Evolutionary conservation across 1,140 invertebrate genomes (phyloP), one percentile per base, ranked within the genome.

Genomic region (Drosophila melanica): DNA sequence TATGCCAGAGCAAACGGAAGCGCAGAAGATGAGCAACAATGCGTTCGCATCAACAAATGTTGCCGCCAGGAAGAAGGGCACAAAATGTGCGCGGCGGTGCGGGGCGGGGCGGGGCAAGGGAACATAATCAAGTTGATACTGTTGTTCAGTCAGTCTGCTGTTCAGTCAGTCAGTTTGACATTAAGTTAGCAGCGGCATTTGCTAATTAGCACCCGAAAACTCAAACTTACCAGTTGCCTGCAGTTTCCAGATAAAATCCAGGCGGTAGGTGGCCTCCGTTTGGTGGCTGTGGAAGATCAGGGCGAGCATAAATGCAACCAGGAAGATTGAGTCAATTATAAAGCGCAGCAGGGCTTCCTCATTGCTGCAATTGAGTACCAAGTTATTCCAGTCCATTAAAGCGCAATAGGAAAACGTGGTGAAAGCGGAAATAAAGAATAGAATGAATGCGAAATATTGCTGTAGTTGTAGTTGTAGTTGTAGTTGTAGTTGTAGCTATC

Each of bases 201-300:
- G 16, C 44, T 53, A 74, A 75, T 75, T 55, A 75, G 20, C 37
- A 14, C 37, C 33, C 35, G 59, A 51, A 16, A 9, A 4, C 16
- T 10, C 2, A n/a, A 68, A 77, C 90, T 90, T 91, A 96, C 95
- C 95, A 64, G 95, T 97, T 12, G 96, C 97, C 93, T 98, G 97
- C 27, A 98, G 93, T 93, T 98, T 98, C 98, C 98, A 99, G 35
- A 98, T 95, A 90, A 98, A 98, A 92, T 98, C 97, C 45, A 99
- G 93, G 20, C 96, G 92, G 90, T 96, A 96, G 1, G 97, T 97
- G 53, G 96, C 96, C 92, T 98, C 97, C 0, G 95, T 97, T 92
- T 98, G 97, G 77, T 97, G 96, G 2, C 96, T 96, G 92, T 98
- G 98, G 47, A 97, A 94, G 70, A 97, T 94, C 47, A 98, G 93